Percentiles rank a stretch among this genome's conserved stretches.
Evolutionary conservation across 2,797 vertebrate genomes (phyloP).

Genomic region (Tenualosa ilisha): DNA sequence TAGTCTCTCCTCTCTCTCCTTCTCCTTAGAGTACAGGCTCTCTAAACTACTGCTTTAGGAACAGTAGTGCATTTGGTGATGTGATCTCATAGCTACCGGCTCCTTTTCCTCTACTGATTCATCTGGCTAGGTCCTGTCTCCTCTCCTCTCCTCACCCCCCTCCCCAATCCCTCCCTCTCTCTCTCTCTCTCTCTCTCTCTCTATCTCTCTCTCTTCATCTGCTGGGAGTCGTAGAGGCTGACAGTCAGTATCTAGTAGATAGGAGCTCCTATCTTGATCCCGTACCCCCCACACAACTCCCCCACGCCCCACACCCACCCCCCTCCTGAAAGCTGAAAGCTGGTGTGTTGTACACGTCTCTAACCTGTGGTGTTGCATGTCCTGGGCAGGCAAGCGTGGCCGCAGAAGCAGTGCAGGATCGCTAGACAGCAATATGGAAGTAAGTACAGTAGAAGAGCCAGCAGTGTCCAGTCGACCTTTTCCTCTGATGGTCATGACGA

Average conservation of each 20-base stretch:
- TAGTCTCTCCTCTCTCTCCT: neutral
- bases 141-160: conserved; percentile 36
- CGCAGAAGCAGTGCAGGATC: conserved; percentile 99
- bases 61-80: neutral
- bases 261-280: neutral
- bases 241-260: neutral
- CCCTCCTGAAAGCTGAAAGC: conserved; percentile 51
- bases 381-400: conserved; percentile 98
- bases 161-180: neutral
- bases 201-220: neutral
- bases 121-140: neutral
- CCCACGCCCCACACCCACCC: conserved; percentile 40
- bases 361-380: conserved; percentile 97
- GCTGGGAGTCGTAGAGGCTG: neutral
- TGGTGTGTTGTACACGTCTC: conserved; percentile 70
- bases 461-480: conserved; percentile 61
- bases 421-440: conserved; percentile 99
- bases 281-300: conserved; percentile 36
- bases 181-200: neutral
- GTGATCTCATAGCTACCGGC: conserved; percentile 5
- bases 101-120: neutral
- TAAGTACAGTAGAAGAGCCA: conserved; percentile 88
- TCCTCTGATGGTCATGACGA: conserved; percentile 72
- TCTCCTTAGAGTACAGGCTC: neutral
- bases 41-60: neutral